Conservation (phyloP, 2,797 vertebrate species). For the Poecilia gillii region DNA sequence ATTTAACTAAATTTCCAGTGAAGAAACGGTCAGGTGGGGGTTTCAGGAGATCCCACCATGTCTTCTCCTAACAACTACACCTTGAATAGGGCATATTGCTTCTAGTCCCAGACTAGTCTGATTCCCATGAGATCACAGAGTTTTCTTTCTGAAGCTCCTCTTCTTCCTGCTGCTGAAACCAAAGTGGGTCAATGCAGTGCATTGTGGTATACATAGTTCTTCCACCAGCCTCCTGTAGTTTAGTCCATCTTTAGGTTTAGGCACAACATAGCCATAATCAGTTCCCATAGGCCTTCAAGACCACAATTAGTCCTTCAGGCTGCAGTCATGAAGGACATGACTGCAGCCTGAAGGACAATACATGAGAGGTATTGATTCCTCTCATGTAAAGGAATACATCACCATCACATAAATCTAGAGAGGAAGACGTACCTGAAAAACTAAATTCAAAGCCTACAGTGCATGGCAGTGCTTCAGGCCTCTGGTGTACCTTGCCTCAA, state of each 20-base stretch:
- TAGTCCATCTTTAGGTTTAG: too few relatives aligned
- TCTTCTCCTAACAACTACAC: neutral
- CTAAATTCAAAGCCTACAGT: neutral
- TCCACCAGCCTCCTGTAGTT: too few relatives aligned
- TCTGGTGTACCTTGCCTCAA: neutral
- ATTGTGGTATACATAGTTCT: too few relatives aligned
- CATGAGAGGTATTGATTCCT: neutral
- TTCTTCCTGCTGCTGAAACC: too few relatives aligned
- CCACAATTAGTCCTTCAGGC: neutral
- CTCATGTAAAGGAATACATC: neutral
- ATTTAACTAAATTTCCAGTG: neutral
- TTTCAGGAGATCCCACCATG: neutral
- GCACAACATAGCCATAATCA: neutral
- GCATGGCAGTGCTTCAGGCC: neutral
- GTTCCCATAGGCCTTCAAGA: neutral
- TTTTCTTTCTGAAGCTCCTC: too few relatives aligned
- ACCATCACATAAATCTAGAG: neutral
- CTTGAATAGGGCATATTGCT: neutral
- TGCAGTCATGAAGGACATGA: too few relatives aligned
- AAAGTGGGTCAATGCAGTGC: too few relatives aligned
- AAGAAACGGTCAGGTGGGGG: neutral
- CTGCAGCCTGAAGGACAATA: too few relatives aligned
- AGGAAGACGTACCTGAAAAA: neutral
- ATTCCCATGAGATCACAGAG: too few relatives aligned
- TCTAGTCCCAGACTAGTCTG: too few relatives aligned